phyloP scores from a whole-genome alignment of 2,113 vertebrate genomes.

The Carettochelys insculpta region DNA sequence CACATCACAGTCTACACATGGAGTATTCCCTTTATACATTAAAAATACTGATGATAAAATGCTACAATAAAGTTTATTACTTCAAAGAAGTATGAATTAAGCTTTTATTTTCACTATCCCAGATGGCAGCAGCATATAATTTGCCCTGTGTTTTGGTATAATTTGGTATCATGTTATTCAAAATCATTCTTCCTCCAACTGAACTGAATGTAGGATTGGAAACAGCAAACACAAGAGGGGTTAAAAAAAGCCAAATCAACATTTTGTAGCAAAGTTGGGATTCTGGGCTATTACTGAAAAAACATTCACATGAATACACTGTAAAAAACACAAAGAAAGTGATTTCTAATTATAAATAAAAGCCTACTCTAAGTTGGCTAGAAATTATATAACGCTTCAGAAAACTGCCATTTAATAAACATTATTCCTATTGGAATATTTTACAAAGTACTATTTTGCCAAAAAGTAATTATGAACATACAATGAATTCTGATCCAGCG shows the following conservation, averaged over 20 bases:
- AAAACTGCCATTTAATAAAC: conserved; percentile 37
- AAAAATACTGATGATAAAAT: conserved; percentile 47
- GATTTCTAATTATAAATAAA: conserved; percentile 34
- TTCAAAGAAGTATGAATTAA: conserved; percentile 73
- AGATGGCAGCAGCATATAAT: conserved; percentile 70
- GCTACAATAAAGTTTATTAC: conserved; percentile 57
- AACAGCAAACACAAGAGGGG: conserved; percentile 56
- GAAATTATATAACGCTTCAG: conserved; percentile 25
- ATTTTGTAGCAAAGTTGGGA: conserved; percentile 36
- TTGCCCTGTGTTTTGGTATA: conserved; percentile 71
- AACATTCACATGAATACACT: conserved; percentile 21
- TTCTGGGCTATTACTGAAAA: conserved; percentile 26
- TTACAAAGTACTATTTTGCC: conserved; percentile 16
- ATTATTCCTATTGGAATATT: conserved; percentile 27
- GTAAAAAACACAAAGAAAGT: conserved; percentile 29
- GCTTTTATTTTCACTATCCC: conserved; percentile 72
- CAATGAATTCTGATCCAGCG: not conserved
- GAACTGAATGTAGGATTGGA: conserved; percentile 46
- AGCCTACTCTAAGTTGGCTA: conserved; percentile 22
- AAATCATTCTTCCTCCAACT: conserved; percentile 59
- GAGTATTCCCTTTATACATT: conserved; percentile 46
- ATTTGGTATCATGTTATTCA: conserved; percentile 64
- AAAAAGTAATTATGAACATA: conserved; percentile 9
- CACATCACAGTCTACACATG: conserved; percentile 26
- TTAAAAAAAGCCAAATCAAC: conserved; percentile 44